Base-by-base conservation (phyloP, 2,797 vertebrate species). In the Mus spretus region DNA sequence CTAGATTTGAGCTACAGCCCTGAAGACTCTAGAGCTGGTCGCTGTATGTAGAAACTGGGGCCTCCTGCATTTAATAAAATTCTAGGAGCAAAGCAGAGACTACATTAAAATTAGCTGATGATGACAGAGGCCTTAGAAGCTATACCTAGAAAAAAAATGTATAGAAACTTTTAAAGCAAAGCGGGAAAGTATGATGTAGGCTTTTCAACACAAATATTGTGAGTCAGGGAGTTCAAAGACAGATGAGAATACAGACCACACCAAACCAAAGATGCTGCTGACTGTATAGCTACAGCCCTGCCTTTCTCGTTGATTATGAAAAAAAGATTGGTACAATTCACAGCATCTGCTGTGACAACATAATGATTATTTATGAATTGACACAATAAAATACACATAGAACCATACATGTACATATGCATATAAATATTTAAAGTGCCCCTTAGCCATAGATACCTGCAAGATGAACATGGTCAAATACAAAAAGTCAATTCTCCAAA, bases 61-160 rank as follows among this genome's bases (percentile, higher is more conserved):
- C 4, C 65, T 37, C 44, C 37, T n/a, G 13, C 50, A 22, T 77
- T 95, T 84, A 82, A 24, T 47, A 72, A 92, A 96, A 2, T 14
- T 28, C 59, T 37, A 59, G 77, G 34, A 83, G 24, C 47, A 72
- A 74, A 96, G 37, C 24, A 87, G 91, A 55, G 12, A 19, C 31
- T 44, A 86, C 47, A 34, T 86, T 96, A 97, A 96, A 96, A 91
- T 61, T 79, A 81, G 19, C 2, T 34, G 9, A 50, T 40, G 40
- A 63, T 47, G 34, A 91, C 34, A 15, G 44, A 44, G 8, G 2
- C 90, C 57, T 89, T 59, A 89, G 31, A 83, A 85, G 8, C 12
- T 44, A 8, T 77, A 65, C 57, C 77, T 77, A 89, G 61, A 80
- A 61, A 67, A 94, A 80, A 61, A 67, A 94, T 11, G 13, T 57